Percentiles rank a stretch among this genome's conserved stretches.
Evolutionary conservation across 2,797 vertebrate species (phyloP).

Genomic region (Ctenosaura bakeri): DNA sequence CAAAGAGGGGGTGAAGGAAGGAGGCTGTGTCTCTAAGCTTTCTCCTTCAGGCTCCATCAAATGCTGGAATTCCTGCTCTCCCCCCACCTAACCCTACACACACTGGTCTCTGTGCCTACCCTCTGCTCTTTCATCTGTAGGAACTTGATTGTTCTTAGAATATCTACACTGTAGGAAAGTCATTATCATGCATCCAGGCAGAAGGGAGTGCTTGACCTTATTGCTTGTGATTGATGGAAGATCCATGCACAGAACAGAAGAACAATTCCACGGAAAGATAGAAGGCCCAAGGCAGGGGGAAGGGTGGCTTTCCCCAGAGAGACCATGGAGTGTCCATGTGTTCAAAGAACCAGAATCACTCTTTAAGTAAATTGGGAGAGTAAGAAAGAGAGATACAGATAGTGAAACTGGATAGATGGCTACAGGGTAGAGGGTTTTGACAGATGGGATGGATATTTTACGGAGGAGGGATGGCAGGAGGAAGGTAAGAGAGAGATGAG

Average conservation of each 20-base stretch:
- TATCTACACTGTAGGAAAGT: constrained; percentile 52
- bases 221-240: constrained; percentile 53
- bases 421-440: not conserved
- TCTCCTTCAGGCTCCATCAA: constrained; percentile 27
- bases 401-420: not conserved
- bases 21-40: constrained; percentile 19
- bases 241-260: constrained; percentile 45
- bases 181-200: constrained; percentile 53
- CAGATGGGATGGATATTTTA: not conserved
- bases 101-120: constrained; percentile 16
- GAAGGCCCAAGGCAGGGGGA: constrained; percentile 32
- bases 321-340: constrained; percentile 32
- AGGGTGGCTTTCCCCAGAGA: constrained; percentile 19
- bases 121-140: constrained; percentile 31
- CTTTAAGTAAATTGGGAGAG: constrained; percentile 8
- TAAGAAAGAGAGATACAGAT: not conserved
- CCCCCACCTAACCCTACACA: not conserved
- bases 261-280: constrained; percentile 41
- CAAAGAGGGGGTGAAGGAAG: constrained; percentile 7
- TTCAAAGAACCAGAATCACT: constrained; percentile 30
- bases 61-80: constrained; percentile 21
- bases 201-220: constrained; percentile 44
- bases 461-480: not conserved
- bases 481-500: not conserved
- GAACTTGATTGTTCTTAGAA: constrained; percentile 37